Base-by-base conservation (phyloP, 1,140 invertebrate species). In the Magallana gigas region DNA sequence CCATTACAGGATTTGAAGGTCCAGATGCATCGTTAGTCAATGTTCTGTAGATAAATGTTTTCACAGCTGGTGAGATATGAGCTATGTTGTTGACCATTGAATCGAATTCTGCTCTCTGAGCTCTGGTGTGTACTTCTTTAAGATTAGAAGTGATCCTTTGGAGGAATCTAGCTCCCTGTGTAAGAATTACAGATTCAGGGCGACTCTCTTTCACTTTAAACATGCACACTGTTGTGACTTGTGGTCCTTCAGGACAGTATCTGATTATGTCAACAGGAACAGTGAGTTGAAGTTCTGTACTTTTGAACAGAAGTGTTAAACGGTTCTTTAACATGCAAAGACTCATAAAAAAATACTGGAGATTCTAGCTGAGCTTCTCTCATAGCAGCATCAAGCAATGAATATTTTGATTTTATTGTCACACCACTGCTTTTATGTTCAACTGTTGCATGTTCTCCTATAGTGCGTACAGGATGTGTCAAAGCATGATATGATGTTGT, bases 41-140 rank as follows among this genome's bases (percentile, higher is more conserved):
- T 68, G 88, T 85, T 87, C 86, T 88, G 81, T 90, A 91, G 18
- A 91, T 89, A 18, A 91, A 82, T 14, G 88, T 81, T 59, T 36
- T 76, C 11, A 90, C 83, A 12, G 56, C 3, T 23, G 86, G 89
- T n/a, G 18, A 23, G 18, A 90, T n/a, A 57, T 23, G 57, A 9
- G 62, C 85, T 57, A 90, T 29, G 62, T 87, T 86, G 7, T 83
- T 71, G 1, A 89, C n/a, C 56, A 59, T 86, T 48, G 83, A 57
- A 80, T 89, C 85, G 60, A 90, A 90, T 8, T 29, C 23, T 8
- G 36, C 60, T 68, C 56, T 64, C 62, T 88, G 86, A 60, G 76
- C 80, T 81, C 88, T 87, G 7, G 90, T 89, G 62, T 90, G 90
- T n/a, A 85, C 83, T 76, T 90, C 90, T 29, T 84, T 81, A 8